Conservation (phyloP, 2,113 vertebrate species). For the Petrocephalus microphthalmus region DNA sequence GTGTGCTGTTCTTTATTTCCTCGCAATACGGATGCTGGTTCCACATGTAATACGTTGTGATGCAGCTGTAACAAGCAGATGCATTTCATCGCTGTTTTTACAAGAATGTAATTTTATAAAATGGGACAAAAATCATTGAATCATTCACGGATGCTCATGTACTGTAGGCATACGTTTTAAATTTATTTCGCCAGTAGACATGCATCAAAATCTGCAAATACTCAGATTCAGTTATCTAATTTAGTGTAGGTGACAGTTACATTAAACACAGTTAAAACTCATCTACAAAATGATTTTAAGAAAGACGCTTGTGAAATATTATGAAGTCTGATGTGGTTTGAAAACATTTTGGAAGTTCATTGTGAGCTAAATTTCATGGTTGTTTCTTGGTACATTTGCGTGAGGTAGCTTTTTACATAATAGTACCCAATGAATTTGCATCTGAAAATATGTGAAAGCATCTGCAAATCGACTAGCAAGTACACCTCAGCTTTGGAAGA, state of each 20-base stretch:
- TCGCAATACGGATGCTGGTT: not conserved
- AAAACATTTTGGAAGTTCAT: slow-evolving; percentile 4
- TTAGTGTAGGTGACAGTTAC: not conserved
- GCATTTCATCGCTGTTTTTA: not conserved
- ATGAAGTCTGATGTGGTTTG: not conserved
- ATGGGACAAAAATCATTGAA: not conserved
- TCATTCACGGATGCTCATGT: not conserved
- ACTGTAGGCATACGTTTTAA: not conserved
- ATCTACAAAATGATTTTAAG: not conserved
- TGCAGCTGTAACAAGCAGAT: not conserved
- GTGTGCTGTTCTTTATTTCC: not conserved
- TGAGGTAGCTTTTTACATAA: not conserved
- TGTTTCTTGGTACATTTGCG: not conserved
- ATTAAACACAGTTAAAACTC: not conserved
- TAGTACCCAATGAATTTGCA: not conserved
- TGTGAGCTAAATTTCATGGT: not conserved
- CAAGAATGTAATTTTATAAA: slow-evolving; percentile 9
- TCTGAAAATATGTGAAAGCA: not conserved
- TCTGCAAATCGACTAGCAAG: not conserved
- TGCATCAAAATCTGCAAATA: not conserved
- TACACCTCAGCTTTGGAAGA: not conserved
- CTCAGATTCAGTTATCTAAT: not conserved
- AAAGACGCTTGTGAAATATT: not conserved
- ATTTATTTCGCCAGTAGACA: not conserved
- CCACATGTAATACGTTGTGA: not conserved